These are phyloP conservation scores for Passer domesticus DNA, from an alignment of 2,113 vertebrate species.

Conservation along the genomic window DNA sequence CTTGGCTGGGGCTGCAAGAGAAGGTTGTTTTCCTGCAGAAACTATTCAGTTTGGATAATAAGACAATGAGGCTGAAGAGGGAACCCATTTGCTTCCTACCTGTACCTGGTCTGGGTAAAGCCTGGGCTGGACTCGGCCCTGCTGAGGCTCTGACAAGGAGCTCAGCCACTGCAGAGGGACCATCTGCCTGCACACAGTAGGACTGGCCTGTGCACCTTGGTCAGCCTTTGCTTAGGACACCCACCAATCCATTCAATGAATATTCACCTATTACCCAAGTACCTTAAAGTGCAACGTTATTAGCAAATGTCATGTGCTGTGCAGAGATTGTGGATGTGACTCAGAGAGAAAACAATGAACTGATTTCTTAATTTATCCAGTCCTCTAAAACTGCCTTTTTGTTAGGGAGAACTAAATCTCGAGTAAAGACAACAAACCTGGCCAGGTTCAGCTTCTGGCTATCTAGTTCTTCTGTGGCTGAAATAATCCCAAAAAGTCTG, in stretches of 20 bases:
- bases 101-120: background rate
- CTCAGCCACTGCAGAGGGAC: background rate
- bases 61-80: background rate
- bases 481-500: background rate
- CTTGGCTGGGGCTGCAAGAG: background rate
- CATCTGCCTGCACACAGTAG: background rate
- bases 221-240: background rate
- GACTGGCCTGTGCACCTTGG: background rate
- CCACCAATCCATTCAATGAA: background rate
- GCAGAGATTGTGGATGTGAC: background rate
- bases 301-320: background rate
- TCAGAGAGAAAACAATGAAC: background rate
- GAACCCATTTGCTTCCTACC: background rate
- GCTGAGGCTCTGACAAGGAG: background rate
- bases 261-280: background rate
- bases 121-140: background rate
- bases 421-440: background rate
- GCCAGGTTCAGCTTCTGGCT: background rate
- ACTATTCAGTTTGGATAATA: background rate
- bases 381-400: background rate
- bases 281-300: background rate
- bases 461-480: background rate
- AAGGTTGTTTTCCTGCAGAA: background rate
- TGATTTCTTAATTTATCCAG: background rate
- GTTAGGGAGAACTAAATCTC: background rate